Base-by-base conservation (phyloP, 2,888 invertebrate genomes). In the Oeneis ivallda region DNA sequence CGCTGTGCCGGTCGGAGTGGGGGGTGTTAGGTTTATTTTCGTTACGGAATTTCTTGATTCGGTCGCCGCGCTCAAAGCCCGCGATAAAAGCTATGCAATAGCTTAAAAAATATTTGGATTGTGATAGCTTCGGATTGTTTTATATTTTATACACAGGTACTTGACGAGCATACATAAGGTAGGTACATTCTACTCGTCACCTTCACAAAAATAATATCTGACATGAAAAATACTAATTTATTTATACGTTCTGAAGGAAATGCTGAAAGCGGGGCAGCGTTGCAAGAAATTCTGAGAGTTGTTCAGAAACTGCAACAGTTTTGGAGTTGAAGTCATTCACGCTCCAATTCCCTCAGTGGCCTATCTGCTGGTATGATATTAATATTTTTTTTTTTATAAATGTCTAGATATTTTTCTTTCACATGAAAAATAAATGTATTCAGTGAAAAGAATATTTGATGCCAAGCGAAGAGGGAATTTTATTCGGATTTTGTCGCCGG, bases 241-340 rank as follows among this genome's bases (percentile, higher is more conserved):
- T 52, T 50, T 61, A 54, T 50, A 65, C 54, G 15, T 65, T 67
- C 59, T 50, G 53, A 65, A 62, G 65, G 54, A 62, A 62, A 57
- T 15, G 58, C 49, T 65, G 50, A 65, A 68, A 65, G 65, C 49
- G 50, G 56, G 49, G 63, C 68, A 65, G 60, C 50, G 68, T 65
- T 45, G 68, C 68, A 63, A 65, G 65, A 68, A 56, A 62, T 62
- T 62, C 54, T 63, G 63, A 68, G 68, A 60, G 68, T 60, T 68
- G 65, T 68, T 68, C 65, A 63, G 59, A 39, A 52, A 52, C 26
- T 61, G 61, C 61, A 61, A 61, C 61, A 61, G 52, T 61, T 65
- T 65, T 65, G 60, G 59, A 61, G 45, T 65, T 62, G 59, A 45
- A 65, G 65, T 62, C 59, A 47, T 68, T 63, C 26, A 68, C 68